Percentiles rank a stretch among this genome's conserved stretches.
phyloP scores from a whole-genome alignment of 2,888 invertebrate genomes.

The Ischnus inquisitorius region DNA sequence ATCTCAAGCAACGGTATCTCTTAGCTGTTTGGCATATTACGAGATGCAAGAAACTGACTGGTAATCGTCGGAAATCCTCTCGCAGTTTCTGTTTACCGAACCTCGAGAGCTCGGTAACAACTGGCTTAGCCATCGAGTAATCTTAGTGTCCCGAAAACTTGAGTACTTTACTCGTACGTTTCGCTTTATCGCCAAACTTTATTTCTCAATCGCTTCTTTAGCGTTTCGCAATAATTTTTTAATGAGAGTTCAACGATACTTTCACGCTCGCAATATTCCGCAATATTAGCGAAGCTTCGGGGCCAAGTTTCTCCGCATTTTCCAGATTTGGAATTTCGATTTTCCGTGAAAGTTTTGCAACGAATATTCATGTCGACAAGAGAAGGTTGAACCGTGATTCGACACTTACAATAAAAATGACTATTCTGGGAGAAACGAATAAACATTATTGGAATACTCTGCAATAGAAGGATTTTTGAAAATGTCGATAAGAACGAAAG shows the following conservation, averaged over 20 bases:
- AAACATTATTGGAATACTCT: too few relatives aligned
- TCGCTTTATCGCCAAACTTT: constrained; percentile 48
- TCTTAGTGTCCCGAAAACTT: constrained; percentile 43
- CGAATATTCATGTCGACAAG: too few relatives aligned
- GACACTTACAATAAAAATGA: too few relatives aligned
- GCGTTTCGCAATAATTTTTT: constrained; percentile 42
- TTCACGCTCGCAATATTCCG: neutral
- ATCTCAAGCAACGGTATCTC: constrained; percentile 11
- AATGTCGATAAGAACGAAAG: too few relatives aligned
- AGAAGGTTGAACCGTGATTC: too few relatives aligned
- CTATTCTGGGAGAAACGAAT: too few relatives aligned
- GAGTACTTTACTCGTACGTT: constrained; percentile 34
- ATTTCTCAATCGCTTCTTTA: constrained; percentile 12
- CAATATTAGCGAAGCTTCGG: too few relatives aligned
- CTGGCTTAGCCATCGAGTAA: constrained; percentile 44
- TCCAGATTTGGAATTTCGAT: too few relatives aligned
- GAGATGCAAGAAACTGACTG: constrained; percentile 48
- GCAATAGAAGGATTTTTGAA: too few relatives aligned
- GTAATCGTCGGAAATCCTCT: neutral
- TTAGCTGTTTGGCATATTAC: constrained; percentile 37
- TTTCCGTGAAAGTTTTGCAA: too few relatives aligned
- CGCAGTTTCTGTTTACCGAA: constrained; percentile 26
- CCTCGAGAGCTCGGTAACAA: constrained; percentile 23
- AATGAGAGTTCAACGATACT: constrained; percentile 12
- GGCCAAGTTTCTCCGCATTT: too few relatives aligned